Base-by-base conservation (phyloP, 2,113 vertebrate genomes). In the Ophthalmolycus amberensis region DNA sequence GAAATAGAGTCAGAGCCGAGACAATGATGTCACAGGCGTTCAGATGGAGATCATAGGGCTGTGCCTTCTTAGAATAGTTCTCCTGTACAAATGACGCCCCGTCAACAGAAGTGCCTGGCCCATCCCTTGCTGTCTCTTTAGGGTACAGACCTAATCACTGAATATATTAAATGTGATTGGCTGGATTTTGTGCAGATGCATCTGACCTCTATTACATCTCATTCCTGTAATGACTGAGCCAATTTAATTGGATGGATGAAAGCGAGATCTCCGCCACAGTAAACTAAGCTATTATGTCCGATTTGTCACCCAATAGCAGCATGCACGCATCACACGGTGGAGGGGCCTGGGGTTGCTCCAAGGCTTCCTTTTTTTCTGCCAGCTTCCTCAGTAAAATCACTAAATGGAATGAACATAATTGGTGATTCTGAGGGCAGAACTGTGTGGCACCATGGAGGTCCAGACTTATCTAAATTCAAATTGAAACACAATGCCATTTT, bases 81-180 rank as follows among this genome's bases (percentile, higher is more conserved):
- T 76, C 34, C 32, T 27, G 38, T 64, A 62, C 75, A 80, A 85
- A 52, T 80, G 32, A 84, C 65, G 76, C 71, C 62, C 62, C 69
- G 85, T 78, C 79, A 85, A 71, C 71, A 71, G 40, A 82, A 79
- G 83, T 64, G 73, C 6, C 63, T 27, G 20, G 58, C 69, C 48
- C 46, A 67, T 83, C 29, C 71, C 4, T 72, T 59, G 10, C 71
- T 67, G 34, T 83, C 85, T 90, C 83, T 92, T 85, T 64, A 78
- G 75, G 74, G 58, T 83, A 40, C 44, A 16, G 66, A 52, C 65
- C 48, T 88, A 89, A 92, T 92, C 72, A 83, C 69, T 83, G 89
- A 91, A 91, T 82, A 82, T 60, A 91, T 91, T 83, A 83, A 80
- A 89, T 82, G 75, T 80, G 86, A 91, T 80, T 86, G 69, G 83